Conservation (phyloP, 2,888 invertebrate genomes). For the Tetranychus truncatus region DNA sequence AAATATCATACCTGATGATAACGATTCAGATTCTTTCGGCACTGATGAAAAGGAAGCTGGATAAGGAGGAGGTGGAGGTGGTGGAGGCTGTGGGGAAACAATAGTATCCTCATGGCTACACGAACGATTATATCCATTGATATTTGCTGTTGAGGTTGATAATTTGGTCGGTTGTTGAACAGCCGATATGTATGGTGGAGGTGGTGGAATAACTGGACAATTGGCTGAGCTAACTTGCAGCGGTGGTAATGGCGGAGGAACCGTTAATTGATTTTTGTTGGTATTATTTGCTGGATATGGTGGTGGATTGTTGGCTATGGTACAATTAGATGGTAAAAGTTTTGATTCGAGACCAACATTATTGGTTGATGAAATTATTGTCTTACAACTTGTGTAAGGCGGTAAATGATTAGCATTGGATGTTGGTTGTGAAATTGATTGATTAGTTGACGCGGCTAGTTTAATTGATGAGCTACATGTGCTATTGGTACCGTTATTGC, state of each 20-base stretch:
- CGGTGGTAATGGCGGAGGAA: not conserved
- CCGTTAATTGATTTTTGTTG: not conserved
- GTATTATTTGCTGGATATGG: not conserved
- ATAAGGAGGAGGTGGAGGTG: conserved; percentile 26
- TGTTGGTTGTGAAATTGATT: not conserved
- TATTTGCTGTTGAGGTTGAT: conserved; percentile 14
- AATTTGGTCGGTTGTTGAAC: conserved; percentile 18
- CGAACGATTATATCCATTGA: not conserved
- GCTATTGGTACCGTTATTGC: not conserved
- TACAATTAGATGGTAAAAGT: not conserved
- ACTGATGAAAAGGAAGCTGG: conserved; percentile 15
- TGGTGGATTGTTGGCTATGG: not conserved
- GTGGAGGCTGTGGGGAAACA: conserved; percentile 20
- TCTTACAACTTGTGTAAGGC: not conserved
- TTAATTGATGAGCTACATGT: not conserved
- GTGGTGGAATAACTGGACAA: conserved; percentile 12
- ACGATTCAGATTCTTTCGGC: not conserved
- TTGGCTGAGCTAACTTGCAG: conserved; percentile 12
- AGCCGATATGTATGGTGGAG: conserved; percentile 33
- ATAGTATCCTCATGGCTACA: not conserved
- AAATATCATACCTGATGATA: too few relatives aligned
- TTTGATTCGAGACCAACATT: not conserved
- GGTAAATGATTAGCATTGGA: conserved; percentile 1
- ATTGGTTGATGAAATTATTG: not conserved
- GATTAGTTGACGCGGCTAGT: conserved; percentile 1